Conservation (phyloP, 2,888 invertebrate genomes). For the Amphipyra berbera region DNA sequence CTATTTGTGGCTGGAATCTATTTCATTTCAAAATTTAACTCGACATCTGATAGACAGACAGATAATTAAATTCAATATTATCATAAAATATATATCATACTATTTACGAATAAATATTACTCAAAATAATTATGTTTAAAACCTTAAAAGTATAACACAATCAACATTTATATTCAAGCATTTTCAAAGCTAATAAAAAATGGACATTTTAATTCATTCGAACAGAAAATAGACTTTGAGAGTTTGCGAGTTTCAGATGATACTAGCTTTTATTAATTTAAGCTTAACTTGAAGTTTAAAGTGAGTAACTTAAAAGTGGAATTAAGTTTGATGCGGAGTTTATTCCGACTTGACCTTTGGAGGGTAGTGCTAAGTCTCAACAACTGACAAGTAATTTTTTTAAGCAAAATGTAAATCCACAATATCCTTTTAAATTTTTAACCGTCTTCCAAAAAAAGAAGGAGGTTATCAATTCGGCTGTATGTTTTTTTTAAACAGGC, state of each 20-base stretch:
- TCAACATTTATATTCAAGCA: conserved; percentile 38
- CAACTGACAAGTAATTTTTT: conserved; percentile 31
- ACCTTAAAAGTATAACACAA: conserved; percentile 19
- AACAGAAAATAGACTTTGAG: conserved; percentile 53
- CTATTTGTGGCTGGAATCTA: conserved; percentile 27
- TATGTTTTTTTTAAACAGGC: no score
- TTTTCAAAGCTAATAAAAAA: conserved; percentile 46
- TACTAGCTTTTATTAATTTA: conserved; percentile 68
- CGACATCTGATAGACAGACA: conserved; percentile 21
- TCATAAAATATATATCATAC: conserved; percentile 19
- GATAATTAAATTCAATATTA: conserved; percentile 15
- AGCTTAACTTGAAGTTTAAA: conserved; percentile 63
- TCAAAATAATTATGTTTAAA: conserved; percentile 18
- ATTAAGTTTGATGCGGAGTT: conserved; percentile 62
- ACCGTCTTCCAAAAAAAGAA: no score
- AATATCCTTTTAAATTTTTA: no score
- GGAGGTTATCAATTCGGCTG: no score
- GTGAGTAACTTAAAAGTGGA: conserved; percentile 67
- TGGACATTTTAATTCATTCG: conserved; percentile 51
- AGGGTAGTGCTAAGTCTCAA: conserved; percentile 37
- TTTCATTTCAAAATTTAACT: conserved; percentile 31
- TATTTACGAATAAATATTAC: conserved; percentile 5
- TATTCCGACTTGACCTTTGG: conserved; percentile 44
- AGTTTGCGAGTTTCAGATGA: conserved; percentile 55
- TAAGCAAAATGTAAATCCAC: no score